Evolutionary conservation across 1,140 invertebrate genomes (phyloP), one percentile per base, ranked within the genome.

Genomic region (Whitmania pigra): DNA sequence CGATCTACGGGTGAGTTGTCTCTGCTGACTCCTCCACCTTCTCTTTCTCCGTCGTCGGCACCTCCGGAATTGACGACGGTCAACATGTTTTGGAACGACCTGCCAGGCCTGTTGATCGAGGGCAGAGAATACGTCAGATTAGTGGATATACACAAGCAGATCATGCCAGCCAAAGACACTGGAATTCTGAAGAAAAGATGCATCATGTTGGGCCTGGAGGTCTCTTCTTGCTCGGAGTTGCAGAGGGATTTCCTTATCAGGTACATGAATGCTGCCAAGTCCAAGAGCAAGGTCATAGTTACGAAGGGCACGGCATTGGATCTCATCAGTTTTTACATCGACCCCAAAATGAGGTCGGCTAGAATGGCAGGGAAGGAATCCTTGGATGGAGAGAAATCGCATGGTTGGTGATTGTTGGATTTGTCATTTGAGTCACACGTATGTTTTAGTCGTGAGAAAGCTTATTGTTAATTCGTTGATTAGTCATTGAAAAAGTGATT

Each of bases 131-230:
- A 76, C 76, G 77, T 81, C 0, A 75, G 81, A 27, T 72, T 82
- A 53, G 80, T 82, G 13, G 81, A 82, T 70, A 82, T 82, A 71
- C 80, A 81, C 73, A 80, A 80, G 75, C 81, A 82, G 75, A 79
- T 80, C 63, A 73, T 82, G 66, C 81, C 81, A 43, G 80, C 81
- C 27, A 82, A 82, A 75, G 80, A 81, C 70, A 82, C 81, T 9
- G 81, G 81, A 27, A 79, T 82, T 68, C 71, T 82, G 53, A 82
- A 82, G 73, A 81, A 82, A 74, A 75, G 81, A 11, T 81, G 80
- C 60, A 78, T 79, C 74, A 73, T 79, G n/a, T 75, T 82, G 71
- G 76, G 77, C n/a, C 77, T 81, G 53, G 71, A 76, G 20, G 78
- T 82, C 15, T 71, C 74, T 25, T 81, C 81, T 72, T 82, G 80